phyloP scores from a whole-genome alignment of 2,888 invertebrate species.

The Meliscaeva auricollis region DNA sequence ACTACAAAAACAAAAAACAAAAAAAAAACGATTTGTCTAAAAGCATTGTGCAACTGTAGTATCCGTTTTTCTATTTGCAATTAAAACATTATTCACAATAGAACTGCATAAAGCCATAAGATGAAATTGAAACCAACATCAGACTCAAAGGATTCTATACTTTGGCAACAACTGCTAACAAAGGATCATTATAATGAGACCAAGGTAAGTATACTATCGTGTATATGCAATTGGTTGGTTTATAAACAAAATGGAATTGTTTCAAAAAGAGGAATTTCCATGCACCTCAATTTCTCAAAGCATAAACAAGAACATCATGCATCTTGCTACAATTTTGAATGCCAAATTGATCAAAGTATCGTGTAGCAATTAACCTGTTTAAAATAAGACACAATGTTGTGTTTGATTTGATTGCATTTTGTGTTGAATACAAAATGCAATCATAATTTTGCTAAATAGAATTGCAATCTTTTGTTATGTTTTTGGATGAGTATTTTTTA shows the following conservation, averaged over 20 bases:
- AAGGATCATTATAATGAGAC: conserved; percentile 4
- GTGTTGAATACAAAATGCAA: neutral
- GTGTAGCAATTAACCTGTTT: conserved; percentile 22
- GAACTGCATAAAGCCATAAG: neutral
- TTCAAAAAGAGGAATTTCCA: neutral
- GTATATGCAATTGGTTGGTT: neutral
- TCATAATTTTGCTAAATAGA: neutral
- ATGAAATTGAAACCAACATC: conserved; percentile 4
- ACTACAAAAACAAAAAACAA: too few relatives aligned
- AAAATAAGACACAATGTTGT: neutral
- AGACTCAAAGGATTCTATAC: conserved; percentile 26
- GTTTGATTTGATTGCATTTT: conserved; percentile 8
- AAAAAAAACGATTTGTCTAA: too few relatives aligned
- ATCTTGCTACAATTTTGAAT: neutral
- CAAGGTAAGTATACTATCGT: neutral
- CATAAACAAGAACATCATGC: neutral
- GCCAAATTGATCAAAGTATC: conserved; percentile 5
- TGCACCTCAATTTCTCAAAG: neutral
- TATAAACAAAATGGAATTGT: neutral
- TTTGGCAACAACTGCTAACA: neutral
- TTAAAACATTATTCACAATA: conserved; percentile 6
- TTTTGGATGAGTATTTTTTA: too few relatives aligned
- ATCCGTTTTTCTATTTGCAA: neutral
- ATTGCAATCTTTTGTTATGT: neutral
- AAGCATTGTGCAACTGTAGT: neutral